A percentile compares a stretch with the other conserved stretches of the same genome.
phyloP scores from a whole-genome alignment of 2,113 vertebrate genomes.

The Cryptotis parvus region DNA sequence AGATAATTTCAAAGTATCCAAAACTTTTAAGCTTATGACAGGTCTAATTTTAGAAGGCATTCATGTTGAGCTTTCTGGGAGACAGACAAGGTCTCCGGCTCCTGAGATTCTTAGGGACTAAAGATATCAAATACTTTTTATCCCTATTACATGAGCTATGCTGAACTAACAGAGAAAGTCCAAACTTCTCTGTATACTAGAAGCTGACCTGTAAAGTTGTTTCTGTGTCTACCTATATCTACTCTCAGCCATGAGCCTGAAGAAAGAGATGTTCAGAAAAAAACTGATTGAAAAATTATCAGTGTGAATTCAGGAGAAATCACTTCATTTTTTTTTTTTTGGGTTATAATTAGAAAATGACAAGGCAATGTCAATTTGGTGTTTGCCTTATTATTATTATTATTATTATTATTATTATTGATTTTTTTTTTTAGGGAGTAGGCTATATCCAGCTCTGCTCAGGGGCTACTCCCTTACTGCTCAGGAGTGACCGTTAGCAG shows the following conservation, averaged over 20 bases:
- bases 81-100: background rate
- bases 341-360: background rate
- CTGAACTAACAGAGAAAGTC: background rate
- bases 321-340: background rate
- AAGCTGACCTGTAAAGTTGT: background rate
- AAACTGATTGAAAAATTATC: background rate
- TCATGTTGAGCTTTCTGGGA: too few species aligned
- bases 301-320: background rate
- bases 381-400: too few species aligned
- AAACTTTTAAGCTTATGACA: background rate
- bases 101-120: background rate
- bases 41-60: too few species aligned
- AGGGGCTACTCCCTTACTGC: too few species aligned
- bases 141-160: background rate
- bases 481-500: too few species aligned
- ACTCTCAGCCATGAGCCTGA: background rate
- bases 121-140: background rate
- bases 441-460: too few species aligned
- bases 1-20: slow-evolving; percentile 6
- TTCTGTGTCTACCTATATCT: background rate
- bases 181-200: background rate
- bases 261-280: background rate
- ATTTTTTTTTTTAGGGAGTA: too few species aligned
- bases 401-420: too few species aligned
- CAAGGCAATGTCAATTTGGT: background rate